Base-by-base conservation (phyloP, 2,113 vertebrate species). In the Thermophis baileyi region DNA sequence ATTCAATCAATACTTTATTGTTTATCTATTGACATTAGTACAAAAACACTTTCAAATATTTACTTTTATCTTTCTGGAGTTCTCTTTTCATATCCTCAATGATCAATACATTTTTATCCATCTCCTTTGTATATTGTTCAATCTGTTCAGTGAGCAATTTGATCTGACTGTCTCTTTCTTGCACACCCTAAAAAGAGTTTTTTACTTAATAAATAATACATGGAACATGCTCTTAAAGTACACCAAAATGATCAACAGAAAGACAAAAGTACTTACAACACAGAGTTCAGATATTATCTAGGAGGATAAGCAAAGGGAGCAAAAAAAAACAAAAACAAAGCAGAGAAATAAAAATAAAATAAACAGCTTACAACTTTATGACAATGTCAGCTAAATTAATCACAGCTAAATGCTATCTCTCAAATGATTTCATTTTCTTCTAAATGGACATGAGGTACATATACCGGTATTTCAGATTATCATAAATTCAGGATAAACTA, bases 81-180 rank as follows among this genome's bases (percentile, higher is more conserved):
- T 98, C 98, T 4, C 96, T 98, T 98, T 98, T 99, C 30, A 99
- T 96, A 91, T 98, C 97, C 94, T 99, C 98, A 55, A 99, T 98
- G 74, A 99, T 85, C 3, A 96, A 92, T 0, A 98, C 97, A 96
- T 99, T 98, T 95, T 97, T 98, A 95, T 99, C 98, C 99, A 99
- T 99, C 91, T 99, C 99, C 63, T 97, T 97, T 0, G 99, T 99
- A 89, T 99, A 99, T 69, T 98, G 98, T 95, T 99, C 98, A 53
- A 99, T 97, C 97, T 99, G 98, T 53, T 99, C 98, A 88, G 98
- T 98, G 88, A 99, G 98, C 96, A 99, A 96, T 96, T 98, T 98
- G 96, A 99, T 99, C 93, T 99, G 99, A 96, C 96, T 97, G 94
- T 99, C 99, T 95, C 99, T 96, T 81, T 99, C 99, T 94, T 99